phyloP scores from a whole-genome alignment of 2,113 vertebrate genomes.

The Leptodactylus fuscus region DNA sequence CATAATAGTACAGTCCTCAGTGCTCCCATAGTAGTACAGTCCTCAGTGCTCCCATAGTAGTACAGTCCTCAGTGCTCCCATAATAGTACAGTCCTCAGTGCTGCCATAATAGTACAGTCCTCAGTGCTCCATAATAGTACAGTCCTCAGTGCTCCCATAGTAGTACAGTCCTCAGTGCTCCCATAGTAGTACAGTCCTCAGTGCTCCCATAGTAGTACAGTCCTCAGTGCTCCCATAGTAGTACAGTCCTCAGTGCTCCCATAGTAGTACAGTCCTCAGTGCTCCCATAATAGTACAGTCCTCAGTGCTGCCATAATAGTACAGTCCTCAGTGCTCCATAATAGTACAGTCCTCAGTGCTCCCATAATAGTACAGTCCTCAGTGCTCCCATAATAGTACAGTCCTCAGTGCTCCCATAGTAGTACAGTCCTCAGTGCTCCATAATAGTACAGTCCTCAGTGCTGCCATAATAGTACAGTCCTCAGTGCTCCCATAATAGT shows the following conservation, averaged over 20 bases:
- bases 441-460: no score
- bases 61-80: no score
- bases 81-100: background rate
- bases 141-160: background rate
- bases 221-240: background rate
- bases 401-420: background rate
- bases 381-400: background rate
- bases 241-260: background rate
- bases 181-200: background rate
- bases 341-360: background rate
- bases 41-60: no score
- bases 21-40: no score
- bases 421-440: background rate
- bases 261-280: background rate
- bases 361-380: no score
- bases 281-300: background rate
- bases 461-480: background rate
- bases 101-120: no score
- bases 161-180: background rate
- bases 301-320: background rate
- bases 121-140: background rate
- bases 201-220: background rate
- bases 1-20: no score
- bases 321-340: no score
- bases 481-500: background rate